Conservation (phyloP, 2,888 invertebrate species). For the Malacosoma neustria region DNA sequence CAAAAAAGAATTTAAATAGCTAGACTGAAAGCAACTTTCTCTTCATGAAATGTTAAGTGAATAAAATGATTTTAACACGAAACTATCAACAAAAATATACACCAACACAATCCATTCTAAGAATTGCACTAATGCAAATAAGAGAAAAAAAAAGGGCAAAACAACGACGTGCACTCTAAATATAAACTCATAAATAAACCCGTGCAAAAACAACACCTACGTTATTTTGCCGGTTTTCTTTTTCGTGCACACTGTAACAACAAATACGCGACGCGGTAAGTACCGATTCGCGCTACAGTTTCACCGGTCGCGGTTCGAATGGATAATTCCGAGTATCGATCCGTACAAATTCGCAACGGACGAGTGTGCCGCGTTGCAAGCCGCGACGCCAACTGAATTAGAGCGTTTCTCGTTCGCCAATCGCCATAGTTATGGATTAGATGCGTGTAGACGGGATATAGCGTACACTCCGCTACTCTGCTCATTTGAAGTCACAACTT, state of each 20-base stretch:
- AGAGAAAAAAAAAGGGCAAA: conserved; percentile 10
- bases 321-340: too few relatives aligned
- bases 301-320: too few relatives aligned
- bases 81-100: too few relatives aligned
- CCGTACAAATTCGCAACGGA: conserved; percentile 10
- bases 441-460: background rate
- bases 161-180: conserved; percentile 15
- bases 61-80: too few relatives aligned
- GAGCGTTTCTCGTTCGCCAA: background rate
- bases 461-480: too few relatives aligned
- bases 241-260: background rate
- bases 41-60: too few relatives aligned
- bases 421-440: background rate
- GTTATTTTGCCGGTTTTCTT: conserved; percentile 32
- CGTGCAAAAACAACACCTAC: conserved; percentile 25
- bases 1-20: too few relatives aligned
- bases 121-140: background rate
- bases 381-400: background rate
- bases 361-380: conserved; percentile 36
- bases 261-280: conserved; percentile 1
- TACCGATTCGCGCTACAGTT: conserved; percentile 1
- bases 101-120: background rate
- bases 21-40: too few relatives aligned
- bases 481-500: too few relatives aligned
- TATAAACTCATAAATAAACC: conserved; percentile 13